phyloP scores from a whole-genome alignment of 2,888 invertebrate genomes.

The Ephialtes manifestator region DNA sequence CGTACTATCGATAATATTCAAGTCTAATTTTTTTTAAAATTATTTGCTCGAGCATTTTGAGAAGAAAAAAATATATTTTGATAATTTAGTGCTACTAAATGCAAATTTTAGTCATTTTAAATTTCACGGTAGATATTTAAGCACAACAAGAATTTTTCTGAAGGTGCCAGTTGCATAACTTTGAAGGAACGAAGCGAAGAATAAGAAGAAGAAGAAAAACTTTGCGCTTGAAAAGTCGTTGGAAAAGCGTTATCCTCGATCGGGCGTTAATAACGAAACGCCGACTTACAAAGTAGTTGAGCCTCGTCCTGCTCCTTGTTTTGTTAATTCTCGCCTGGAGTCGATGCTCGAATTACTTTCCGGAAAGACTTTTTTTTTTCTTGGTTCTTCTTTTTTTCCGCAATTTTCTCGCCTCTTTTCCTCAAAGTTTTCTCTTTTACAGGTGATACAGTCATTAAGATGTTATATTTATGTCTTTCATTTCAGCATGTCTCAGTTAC shows the following conservation, averaged over 20 bases:
- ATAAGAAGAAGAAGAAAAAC: neutral
- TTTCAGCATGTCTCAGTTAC: neutral
- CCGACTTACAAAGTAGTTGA: constrained; percentile 43
- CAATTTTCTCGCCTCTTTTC: neutral
- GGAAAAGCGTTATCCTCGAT: constrained; percentile 6
- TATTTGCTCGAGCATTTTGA: neutral
- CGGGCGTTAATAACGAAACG: constrained; percentile 8
- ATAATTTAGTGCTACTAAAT: neutral
- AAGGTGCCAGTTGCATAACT: neutral
- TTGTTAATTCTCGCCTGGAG: constrained; percentile 30
- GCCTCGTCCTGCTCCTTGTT: neutral
- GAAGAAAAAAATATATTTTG: no score
- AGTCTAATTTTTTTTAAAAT: no score
- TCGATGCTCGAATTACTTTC: constrained; percentile 43
- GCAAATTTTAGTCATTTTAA: neutral
- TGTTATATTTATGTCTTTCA: neutral
- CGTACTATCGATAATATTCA: no score
- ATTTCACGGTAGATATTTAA: neutral
- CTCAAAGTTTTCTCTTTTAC: constrained; percentile 23
- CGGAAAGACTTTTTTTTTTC: neutral
- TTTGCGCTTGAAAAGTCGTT: constrained; percentile 26
- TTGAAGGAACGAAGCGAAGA: neutral
- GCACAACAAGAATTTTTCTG: neutral
- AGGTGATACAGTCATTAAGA: constrained; percentile 31
- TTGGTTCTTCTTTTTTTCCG: constrained; percentile 1